A percentile compares a stretch with the other conserved stretches of the same genome.
These are phyloP conservation scores for Gymnoscopelus braueri DNA, from an alignment of 2,797 vertebrate genomes.

Conservation along the genomic window DNA sequence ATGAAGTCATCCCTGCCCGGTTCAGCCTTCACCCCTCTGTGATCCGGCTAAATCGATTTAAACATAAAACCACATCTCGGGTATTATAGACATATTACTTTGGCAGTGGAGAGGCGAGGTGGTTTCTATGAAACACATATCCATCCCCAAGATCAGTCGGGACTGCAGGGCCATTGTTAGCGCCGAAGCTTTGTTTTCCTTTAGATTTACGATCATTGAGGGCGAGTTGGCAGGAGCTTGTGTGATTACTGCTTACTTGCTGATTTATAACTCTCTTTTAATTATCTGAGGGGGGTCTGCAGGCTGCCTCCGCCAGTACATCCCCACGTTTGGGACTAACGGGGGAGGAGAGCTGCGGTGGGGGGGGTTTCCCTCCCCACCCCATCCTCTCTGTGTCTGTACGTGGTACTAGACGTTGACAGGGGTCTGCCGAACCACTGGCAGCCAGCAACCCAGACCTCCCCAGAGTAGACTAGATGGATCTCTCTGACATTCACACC, in stretches of 20 bases:
- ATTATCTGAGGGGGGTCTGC: conserved; percentile 79
- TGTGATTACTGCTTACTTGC: conserved; percentile 82
- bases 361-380: conserved; percentile 19
- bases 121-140: conserved; percentile 63
- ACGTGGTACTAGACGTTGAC: conserved; percentile 27
- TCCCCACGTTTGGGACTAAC: conserved; percentile 59
- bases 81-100: conserved; percentile 44
- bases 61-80: conserved; percentile 37
- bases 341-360: conserved; percentile 8
- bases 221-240: conserved; percentile 71
- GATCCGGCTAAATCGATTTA: conserved; percentile 45
- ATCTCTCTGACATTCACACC: conserved; percentile 70
- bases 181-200: conserved; percentile 77
- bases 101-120: conserved; percentile 30
- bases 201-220: conserved; percentile 79
- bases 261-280: conserved; percentile 86
- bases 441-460: conserved; percentile 47
- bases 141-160: conserved; percentile 66
- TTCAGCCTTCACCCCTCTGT: conserved; percentile 18
- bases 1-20: conserved; percentile 26
- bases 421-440: conserved; percentile 44
- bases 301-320: conserved; percentile 70
- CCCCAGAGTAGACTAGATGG: conserved; percentile 60
- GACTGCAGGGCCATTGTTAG: conserved; percentile 69
- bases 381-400: conserved; percentile 36